These are phyloP conservation scores for Podilymbus podiceps DNA, from an alignment of 2,113 vertebrate species.

Conservation along the genomic window DNA sequence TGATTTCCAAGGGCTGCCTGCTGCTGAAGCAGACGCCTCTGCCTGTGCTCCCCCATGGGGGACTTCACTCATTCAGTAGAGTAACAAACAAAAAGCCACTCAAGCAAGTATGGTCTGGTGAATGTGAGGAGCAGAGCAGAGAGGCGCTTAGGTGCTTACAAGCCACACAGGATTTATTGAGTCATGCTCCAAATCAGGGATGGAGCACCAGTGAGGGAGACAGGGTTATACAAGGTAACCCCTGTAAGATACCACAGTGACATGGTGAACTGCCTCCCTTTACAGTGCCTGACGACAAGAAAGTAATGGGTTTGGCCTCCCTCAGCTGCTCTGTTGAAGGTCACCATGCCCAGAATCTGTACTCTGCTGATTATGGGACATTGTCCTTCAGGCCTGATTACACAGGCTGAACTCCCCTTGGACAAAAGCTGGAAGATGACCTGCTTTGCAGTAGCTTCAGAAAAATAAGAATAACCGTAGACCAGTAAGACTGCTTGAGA, in stretches of 20 bases:
- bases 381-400: slow-evolving; percentile 25
- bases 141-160: background rate
- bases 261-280: background rate
- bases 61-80: background rate
- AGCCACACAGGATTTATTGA: background rate
- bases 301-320: background rate
- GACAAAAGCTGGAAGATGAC: background rate
- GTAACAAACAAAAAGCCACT: background rate
- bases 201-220: background rate
- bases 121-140: background rate
- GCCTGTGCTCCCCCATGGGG: background rate
- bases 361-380: background rate
- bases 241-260: background rate
- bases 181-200: background rate
- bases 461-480: background rate
- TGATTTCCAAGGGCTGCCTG: background rate
- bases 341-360: background rate
- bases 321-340: background rate
- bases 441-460: background rate
- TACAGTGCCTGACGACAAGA: background rate
- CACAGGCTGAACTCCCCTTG: background rate
- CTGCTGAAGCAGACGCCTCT: background rate
- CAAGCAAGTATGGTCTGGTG: background rate
- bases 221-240: too few relatives aligned
- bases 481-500: background rate